Conservation (phyloP, 2,113 vertebrate species). For the Anguilla rostrata region DNA sequence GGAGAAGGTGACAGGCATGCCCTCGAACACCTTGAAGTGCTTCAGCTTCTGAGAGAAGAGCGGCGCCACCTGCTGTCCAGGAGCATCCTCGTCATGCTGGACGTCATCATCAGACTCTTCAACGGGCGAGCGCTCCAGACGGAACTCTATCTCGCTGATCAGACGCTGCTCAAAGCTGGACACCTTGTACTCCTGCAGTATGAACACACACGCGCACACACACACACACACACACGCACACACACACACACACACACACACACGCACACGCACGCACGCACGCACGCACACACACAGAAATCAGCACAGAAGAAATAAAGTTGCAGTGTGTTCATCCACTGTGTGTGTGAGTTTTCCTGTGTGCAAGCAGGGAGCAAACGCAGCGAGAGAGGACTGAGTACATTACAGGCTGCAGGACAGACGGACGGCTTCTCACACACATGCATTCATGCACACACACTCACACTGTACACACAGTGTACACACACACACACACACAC, state of each 20-base stretch:
- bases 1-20: constrained; percentile 90
- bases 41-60: constrained; percentile 87
- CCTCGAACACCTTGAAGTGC: constrained; percentile 95
- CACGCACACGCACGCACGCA: not conserved
- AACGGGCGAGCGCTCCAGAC: constrained; percentile 89
- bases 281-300: too few species aligned
- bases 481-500: too few species aligned
- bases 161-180: constrained; percentile 97
- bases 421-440: not conserved
- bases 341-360: not conserved
- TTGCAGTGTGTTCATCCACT: too few species aligned
- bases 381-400: too few species aligned
- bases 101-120: constrained; percentile 90
- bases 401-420: not conserved
- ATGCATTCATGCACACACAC: not conserved
- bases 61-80: constrained; percentile 66
- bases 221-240: constrained; percentile 14
- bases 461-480: not conserved
- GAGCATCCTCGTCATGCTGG: constrained; percentile 72
- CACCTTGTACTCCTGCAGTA: constrained; percentile 89
- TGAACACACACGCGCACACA: not conserved
- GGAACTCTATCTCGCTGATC: constrained; percentile 96
- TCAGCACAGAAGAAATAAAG: too few species aligned
- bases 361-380: too few species aligned
- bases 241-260: constrained; percentile 9